Percentiles rank a stretch among this genome's conserved stretches.
Conservation (phyloP, 2,888 invertebrate genomes). For the Ligdia adustata region DNA sequence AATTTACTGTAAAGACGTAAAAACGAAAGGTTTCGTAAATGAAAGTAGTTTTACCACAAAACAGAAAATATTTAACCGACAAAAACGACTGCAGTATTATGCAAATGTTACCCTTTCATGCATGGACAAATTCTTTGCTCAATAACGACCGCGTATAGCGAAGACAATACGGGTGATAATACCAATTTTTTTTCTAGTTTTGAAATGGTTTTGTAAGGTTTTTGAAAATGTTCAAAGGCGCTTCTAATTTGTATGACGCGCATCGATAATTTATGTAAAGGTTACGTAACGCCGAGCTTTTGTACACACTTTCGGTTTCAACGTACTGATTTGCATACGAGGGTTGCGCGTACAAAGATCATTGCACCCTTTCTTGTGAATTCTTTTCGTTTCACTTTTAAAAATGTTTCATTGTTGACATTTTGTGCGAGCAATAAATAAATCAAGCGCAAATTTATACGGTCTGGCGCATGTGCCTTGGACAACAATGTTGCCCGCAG, state of each 20-base stretch:
- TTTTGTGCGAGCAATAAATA: constrained; percentile 78
- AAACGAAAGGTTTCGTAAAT: constrained; percentile 45
- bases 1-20: constrained; percentile 48
- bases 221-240: constrained; percentile 56
- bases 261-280: constrained; percentile 78
- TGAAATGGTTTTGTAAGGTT: constrained; percentile 56
- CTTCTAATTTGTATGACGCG: constrained; percentile 75
- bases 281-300: constrained; percentile 65
- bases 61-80: constrained; percentile 71
- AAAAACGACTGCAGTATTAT: constrained; percentile 61
- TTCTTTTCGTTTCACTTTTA: constrained; percentile 80
- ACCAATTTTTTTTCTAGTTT: constrained; percentile 55
- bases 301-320: constrained; percentile 80
- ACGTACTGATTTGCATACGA: constrained; percentile 79
- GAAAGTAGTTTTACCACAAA: constrained; percentile 76
- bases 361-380: constrained; percentile 71
- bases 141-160: constrained; percentile 41
- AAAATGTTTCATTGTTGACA: constrained; percentile 76
- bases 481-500: constrained; percentile 65
- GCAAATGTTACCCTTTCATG: constrained; percentile 64
- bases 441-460: constrained; percentile 76
- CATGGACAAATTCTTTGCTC: constrained; percentile 32
- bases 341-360: constrained; percentile 66
- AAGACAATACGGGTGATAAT: constrained; percentile 59
- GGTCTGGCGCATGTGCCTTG: constrained; percentile 60